Conservation (phyloP, 2,888 invertebrate species). For the Tribolium freemani region DNA sequence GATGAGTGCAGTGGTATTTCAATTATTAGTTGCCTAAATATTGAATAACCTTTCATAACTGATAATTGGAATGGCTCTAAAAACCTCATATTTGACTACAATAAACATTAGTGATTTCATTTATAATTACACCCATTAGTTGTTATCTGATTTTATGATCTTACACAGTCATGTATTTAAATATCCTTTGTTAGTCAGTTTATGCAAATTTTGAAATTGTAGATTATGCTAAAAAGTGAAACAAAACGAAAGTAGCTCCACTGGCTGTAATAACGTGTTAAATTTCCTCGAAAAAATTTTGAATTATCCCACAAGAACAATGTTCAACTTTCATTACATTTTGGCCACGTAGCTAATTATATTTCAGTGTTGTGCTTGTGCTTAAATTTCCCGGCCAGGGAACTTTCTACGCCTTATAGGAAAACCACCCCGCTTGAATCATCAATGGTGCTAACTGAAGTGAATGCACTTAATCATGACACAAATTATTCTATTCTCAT, state of each 20-base stretch:
- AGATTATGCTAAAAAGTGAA: conserved; percentile 13
- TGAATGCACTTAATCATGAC: not conserved
- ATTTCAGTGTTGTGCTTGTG: not conserved
- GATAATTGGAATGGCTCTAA: not conserved
- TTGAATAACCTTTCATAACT: not conserved
- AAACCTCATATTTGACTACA: not conserved
- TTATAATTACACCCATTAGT: not conserved
- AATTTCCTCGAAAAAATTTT: not conserved
- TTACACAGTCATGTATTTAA: not conserved
- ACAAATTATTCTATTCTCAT: conserved; percentile 1
- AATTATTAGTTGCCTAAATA: not conserved
- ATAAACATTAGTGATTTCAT: not conserved
- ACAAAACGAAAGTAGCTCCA: not conserved
- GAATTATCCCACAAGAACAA: not conserved
- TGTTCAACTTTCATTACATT: not conserved
- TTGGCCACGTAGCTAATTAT: not conserved
- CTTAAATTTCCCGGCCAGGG: not conserved
- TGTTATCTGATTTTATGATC: not conserved
- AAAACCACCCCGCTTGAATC: not conserved
- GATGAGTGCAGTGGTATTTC: not conserved
- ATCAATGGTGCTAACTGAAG: not conserved
- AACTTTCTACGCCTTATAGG: not conserved
- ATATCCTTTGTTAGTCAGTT: not conserved
- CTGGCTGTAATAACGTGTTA: not conserved
- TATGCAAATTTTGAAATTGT: conserved; percentile 5